Base-by-base conservation (phyloP, 1,140 invertebrate species). In the Pseudoatta argentina region DNA sequence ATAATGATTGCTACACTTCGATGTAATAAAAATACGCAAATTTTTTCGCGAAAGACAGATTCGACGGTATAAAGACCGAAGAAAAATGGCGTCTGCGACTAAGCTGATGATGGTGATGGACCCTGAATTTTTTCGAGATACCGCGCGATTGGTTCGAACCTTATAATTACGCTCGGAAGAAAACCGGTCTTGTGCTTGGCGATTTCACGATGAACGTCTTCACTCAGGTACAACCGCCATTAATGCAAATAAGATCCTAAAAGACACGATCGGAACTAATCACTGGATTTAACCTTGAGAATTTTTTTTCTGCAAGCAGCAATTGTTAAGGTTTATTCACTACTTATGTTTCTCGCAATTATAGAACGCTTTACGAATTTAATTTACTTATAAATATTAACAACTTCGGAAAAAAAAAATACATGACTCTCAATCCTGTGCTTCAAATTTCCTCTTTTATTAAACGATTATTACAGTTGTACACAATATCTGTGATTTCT, bases 131-230 rank as follows among this genome's bases (percentile, higher is more conserved):
- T 89, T 81, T 89, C 21, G 12, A 76, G 88, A 86, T 79, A 77
- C 75, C 67, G 75, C 63, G 59, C 71, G 88, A 91, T 90, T 86
- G 88, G 82, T 88, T 77, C 88, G 82, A 86, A 78, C 86, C 89
- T 91, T 90, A 75, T 91, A 91, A 91, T 90, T 91, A 91, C 88
- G 88, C 53, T 61, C 27, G 34, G 66, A 90, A 83, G 86, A 88
- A 79, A 91, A 91, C 89, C 89, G 89, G 89, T 91, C 89, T 53
- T 57, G 86, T 59, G 86, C 39, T 71, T 87, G 75, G 48, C 61
- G 88, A 85, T 89, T 89, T 90, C 86, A 88, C 76, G 88, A 90
- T 86, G 88, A 83, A 90, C 89, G 88, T 76, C 86, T 90, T 86
- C 69, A 44, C 55, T 86, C 79, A 16, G 73, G 21, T 76, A 77